These are phyloP conservation scores for Mus spicilegus DNA, from an alignment of 2,113 vertebrate genomes.

Conservation along the genomic window DNA sequence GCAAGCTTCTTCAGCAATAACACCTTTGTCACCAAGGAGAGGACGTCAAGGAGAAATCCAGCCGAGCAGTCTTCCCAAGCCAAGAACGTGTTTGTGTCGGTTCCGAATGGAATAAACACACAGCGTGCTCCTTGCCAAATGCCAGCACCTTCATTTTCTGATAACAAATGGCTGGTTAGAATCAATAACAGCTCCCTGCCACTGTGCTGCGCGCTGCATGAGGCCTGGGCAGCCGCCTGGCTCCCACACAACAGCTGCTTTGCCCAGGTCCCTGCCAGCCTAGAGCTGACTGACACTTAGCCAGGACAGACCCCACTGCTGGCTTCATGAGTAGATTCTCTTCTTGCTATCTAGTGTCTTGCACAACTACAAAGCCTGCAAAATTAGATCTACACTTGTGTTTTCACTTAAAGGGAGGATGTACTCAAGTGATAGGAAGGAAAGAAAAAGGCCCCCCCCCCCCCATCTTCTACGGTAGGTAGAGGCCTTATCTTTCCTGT, in stretches of 20 bases:
- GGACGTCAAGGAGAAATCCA: not conserved
- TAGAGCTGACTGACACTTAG: not conserved
- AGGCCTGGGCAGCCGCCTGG: not conserved
- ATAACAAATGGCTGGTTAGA: conserved; percentile 46
- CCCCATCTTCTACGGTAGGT: rapidly evolving
- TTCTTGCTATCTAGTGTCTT: not conserved
- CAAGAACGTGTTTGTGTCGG: not conserved
- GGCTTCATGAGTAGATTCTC: not conserved
- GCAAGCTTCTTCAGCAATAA: not conserved
- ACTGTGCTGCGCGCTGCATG: rapidly evolving
- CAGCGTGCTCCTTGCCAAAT: not conserved
- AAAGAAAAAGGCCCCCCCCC: not conserved
- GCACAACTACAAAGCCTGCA: not conserved
- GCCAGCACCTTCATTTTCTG: conserved; percentile 60
- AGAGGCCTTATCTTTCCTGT: rapidly evolving
- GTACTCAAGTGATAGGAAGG: not conserved
- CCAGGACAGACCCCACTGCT: rapidly evolving
- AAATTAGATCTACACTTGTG: rapidly evolving
- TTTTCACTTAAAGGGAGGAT: not conserved
- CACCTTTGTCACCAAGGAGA: not conserved
- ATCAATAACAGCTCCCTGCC: not conserved
- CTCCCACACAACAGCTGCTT: not conserved
- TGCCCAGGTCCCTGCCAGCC: rapidly evolving
- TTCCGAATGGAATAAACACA: conserved; percentile 24
- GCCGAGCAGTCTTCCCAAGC: not conserved